A percentile compares a stretch with the other conserved stretches of the same genome.
phyloP scores from a whole-genome alignment of 2,797 vertebrate genomes.

The Arrhamphus sclerolepis region DNA sequence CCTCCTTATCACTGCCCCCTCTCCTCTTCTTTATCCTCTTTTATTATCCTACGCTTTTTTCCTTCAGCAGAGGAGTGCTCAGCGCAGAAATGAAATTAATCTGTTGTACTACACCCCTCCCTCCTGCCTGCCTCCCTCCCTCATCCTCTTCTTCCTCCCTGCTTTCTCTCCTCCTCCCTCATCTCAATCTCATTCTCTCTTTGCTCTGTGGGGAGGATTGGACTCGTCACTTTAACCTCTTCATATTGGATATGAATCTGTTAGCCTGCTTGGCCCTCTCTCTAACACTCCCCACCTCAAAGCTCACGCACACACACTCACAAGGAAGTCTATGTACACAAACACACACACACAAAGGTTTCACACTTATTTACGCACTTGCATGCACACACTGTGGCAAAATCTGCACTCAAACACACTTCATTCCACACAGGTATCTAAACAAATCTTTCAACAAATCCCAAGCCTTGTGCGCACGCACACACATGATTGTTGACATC shows the following conservation, averaged over 20 bases:
- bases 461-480: slow-evolving; percentile 33
- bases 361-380: slow-evolving; percentile 55
- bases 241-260: slow-evolving; percentile 80
- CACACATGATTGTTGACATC: slow-evolving; percentile 59
- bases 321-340: background rate
- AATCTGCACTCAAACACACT: slow-evolving; percentile 29
- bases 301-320: slow-evolving; percentile 46
- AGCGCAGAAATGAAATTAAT: slow-evolving; percentile 81
- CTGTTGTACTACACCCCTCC: slow-evolving; percentile 71
- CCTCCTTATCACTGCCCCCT: slow-evolving; percentile 55
- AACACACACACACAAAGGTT: slow-evolving; percentile 34
- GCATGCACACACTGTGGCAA: slow-evolving; percentile 18
- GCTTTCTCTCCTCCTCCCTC: slow-evolving; percentile 32
- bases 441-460: slow-evolving; percentile 62
- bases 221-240: slow-evolving; percentile 77
- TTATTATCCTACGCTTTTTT: slow-evolving; percentile 68
- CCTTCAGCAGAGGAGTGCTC: slow-evolving; percentile 63
- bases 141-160: slow-evolving; percentile 23
- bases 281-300: slow-evolving; percentile 57
- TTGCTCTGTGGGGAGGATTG: slow-evolving; percentile 70
- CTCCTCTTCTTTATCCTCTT: slow-evolving; percentile 59
- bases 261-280: slow-evolving; percentile 66
- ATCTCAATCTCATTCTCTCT: slow-evolving; percentile 70
- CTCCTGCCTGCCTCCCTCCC: slow-evolving; percentile 20
- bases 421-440: slow-evolving; percentile 59